Conservation (phyloP, 1,140 invertebrate species). For the Pseudomyrmex concolor region DNA sequence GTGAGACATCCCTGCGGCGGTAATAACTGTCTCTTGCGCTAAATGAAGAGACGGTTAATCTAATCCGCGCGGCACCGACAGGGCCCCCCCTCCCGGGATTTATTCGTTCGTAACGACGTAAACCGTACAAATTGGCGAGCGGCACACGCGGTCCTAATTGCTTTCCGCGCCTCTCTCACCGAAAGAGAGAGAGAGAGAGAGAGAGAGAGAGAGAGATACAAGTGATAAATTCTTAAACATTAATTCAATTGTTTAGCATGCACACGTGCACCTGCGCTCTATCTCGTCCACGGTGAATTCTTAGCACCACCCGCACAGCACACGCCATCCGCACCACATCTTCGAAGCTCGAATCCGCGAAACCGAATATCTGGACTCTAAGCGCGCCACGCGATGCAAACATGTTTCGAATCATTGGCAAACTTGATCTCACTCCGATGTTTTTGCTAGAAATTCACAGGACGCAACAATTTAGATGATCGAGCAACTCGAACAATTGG, state of each 20-base stretch:
- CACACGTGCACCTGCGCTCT: conserved; percentile 39
- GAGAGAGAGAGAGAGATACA: neutral
- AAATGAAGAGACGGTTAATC: conserved; percentile 64
- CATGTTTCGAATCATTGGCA: neutral
- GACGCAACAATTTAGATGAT: no score
- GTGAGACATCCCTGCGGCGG: conserved; percentile 50
- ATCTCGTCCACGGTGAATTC: neutral
- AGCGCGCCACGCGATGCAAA: neutral
- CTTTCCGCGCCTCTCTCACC: conserved; percentile 40
- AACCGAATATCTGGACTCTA: neutral
- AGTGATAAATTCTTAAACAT: conserved; percentile 56
- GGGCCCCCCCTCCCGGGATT: conserved; percentile 34
- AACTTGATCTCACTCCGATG: neutral
- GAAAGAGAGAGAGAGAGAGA: no score
- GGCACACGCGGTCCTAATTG: conserved; percentile 23
- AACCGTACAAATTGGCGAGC: conserved; percentile 61
- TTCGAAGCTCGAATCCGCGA: neutral
- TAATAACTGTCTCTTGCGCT: conserved; percentile 57
- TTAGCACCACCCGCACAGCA: neutral
- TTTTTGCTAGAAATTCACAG: no score
- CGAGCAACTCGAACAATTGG: no score
- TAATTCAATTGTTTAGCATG: conserved; percentile 48
- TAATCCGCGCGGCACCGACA: conserved; percentile 52
- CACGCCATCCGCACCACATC: no score
- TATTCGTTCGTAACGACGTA: conserved; percentile 55